Conservation (phyloP, 2,888 invertebrate genomes). For the Tipula unca region DNA sequence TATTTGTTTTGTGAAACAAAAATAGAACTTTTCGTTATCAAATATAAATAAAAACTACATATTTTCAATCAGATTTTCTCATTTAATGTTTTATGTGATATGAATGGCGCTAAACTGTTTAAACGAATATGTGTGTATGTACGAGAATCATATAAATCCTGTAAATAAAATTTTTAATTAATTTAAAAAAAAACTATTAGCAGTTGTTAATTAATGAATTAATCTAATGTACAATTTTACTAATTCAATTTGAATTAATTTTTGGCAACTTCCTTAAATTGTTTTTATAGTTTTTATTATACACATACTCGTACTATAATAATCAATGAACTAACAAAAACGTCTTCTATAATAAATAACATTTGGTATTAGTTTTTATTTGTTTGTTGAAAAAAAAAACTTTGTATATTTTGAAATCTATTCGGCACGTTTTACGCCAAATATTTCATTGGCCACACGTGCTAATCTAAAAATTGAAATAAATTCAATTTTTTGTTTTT, state of each 20-base stretch:
- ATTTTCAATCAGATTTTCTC: background rate
- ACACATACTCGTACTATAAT: background rate
- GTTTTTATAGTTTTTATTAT: background rate
- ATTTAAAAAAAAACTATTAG: background rate
- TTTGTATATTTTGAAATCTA: background rate
- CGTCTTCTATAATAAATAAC: background rate
- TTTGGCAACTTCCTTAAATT: constrained; percentile 8
- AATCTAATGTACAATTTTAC: background rate
- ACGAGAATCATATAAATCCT: background rate
- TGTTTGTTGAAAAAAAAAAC: background rate
- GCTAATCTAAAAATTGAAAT: background rate
- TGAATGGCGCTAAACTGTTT: background rate
- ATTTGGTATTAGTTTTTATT: background rate
- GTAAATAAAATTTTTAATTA: background rate
- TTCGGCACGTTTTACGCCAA: background rate
- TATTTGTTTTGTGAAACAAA: background rate
- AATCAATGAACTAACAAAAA: background rate
- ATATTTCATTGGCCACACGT: background rate
- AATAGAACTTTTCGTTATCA: background rate
- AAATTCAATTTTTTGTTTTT: background rate
- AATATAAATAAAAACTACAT: background rate
- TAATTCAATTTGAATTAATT: background rate
- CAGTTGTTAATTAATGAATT: background rate
- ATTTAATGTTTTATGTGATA: background rate
- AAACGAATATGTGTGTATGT: background rate